Conservation (phyloP, 92 coral and sea anemone species). For the Zoanthus sociatus region DNA sequence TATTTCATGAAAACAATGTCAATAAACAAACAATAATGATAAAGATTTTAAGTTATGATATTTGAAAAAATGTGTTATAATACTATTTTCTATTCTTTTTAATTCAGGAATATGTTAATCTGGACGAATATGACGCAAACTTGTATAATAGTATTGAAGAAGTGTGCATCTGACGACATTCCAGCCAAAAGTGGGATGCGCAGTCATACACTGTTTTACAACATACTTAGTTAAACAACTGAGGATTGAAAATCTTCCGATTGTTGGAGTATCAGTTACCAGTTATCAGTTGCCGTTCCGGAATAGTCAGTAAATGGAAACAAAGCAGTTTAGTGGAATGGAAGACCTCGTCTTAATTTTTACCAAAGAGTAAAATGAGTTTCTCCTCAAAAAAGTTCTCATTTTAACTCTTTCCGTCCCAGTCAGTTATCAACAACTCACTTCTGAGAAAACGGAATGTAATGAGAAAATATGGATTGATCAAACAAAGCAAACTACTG, state of each 20-base stretch:
- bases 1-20: not conserved
- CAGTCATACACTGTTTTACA: too few species aligned
- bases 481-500: too few species aligned
- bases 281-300: not conserved
- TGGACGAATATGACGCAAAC: slow-evolving; percentile 73
- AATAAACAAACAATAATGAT: not conserved
- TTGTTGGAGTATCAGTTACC: not conserved
- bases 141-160: slow-evolving; percentile 80
- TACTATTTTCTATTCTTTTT: not conserved
- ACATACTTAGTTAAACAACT: too few species aligned
- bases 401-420: too few species aligned
- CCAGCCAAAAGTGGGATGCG: not conserved
- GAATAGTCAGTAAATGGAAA: not conserved
- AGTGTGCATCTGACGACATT: slow-evolving; percentile 39
- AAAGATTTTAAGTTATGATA: not conserved
- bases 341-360: not conserved
- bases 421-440: too few species aligned
- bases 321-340: not conserved
- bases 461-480: too few species aligned
- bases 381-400: too few species aligned
- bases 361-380: too few species aligned
- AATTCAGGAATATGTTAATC: slow-evolving; percentile 71
- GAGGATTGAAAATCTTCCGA: too few species aligned
- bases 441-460: too few species aligned
- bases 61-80: not conserved